A percentile compares a stretch with the other conserved stretches of the same genome.
Evolutionary conservation across 2,113 vertebrate species (phyloP).

Genomic region (Percopsis transmontana): DNA sequence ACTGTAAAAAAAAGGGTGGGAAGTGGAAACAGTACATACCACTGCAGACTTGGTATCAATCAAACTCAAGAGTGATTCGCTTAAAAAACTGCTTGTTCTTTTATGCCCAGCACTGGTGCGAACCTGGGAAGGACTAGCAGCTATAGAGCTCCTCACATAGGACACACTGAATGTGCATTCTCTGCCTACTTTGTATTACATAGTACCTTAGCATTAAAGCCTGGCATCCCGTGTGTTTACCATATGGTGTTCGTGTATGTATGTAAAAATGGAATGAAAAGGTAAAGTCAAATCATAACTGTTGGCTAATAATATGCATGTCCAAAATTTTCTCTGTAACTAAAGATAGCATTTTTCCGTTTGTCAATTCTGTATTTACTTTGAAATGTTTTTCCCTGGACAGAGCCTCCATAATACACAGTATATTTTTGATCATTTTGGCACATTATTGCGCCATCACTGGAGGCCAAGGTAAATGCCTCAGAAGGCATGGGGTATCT

Average conservation of each 20-base stretch:
- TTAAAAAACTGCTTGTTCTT: too few species aligned
- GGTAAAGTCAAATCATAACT: conserved; percentile 7
- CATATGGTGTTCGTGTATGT: not conserved
- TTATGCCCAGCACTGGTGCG: conserved; percentile 6
- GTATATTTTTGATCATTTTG: conserved; percentile 50
- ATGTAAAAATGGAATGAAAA: not conserved
- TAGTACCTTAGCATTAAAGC: not conserved
- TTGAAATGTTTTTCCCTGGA: conserved; percentile 59
- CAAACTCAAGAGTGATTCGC: too few species aligned
- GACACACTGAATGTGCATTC: conserved; percentile 1
- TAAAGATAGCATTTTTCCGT: conserved; percentile 31
- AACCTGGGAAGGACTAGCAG: conserved; percentile 17
- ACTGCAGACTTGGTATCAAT: too few species aligned
- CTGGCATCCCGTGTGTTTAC: not conserved
- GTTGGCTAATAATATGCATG: conserved; percentile 6
- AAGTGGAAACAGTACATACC: too few species aligned
- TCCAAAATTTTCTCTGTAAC: conserved; percentile 7
- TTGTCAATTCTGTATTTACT: conserved; percentile 45
- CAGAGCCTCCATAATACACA: conserved; percentile 51
- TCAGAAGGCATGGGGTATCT: conserved; percentile 43
- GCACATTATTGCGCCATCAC: conserved; percentile 18
- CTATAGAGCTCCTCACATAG: conserved; percentile 24
- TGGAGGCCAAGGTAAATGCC: conserved; percentile 56
- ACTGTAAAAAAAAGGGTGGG: too few species aligned
- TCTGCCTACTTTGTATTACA: not conserved